phyloP scores from a whole-genome alignment of 2,113 vertebrate genomes.

The Rhinoderma darwinii region DNA sequence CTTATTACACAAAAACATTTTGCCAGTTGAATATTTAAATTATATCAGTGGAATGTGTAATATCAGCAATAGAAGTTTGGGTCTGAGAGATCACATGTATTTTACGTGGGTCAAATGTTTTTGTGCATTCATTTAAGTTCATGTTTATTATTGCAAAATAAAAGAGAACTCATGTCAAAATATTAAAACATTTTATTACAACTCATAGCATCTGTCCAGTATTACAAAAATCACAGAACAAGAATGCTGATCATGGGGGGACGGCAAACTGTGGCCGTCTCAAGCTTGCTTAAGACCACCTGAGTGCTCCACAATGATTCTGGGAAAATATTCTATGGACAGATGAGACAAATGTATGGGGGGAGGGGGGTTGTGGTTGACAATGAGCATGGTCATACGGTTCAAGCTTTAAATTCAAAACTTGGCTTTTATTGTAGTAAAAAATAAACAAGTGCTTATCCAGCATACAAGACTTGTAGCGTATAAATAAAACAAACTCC shows the following conservation, averaged over 20 bases:
- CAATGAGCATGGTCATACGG: background rate
- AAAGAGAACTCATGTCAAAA: background rate
- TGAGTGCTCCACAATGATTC: too few relatives aligned
- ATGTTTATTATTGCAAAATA: background rate
- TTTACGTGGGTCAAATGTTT: slow-evolving; percentile 35
- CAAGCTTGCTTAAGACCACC: too few relatives aligned
- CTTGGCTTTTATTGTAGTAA: too few relatives aligned
- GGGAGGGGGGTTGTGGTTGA: background rate
- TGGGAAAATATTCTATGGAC: slow-evolving; percentile 51
- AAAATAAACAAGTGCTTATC: too few relatives aligned
- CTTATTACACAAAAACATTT: slow-evolving; percentile 55
- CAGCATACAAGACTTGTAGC: too few relatives aligned
- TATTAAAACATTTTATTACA: slow-evolving; percentile 46
- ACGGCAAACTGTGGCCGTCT: too few relatives aligned
- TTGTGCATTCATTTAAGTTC: background rate
- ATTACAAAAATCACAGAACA: too few relatives aligned
- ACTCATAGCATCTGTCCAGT: slow-evolving; percentile 53
- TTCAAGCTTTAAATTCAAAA: too few relatives aligned
- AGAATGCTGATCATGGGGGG: too few relatives aligned
- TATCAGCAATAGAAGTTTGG: slow-evolving; percentile 12
- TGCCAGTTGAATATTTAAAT: slow-evolving; percentile 46
- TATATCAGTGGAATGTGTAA: slow-evolving; percentile 60
- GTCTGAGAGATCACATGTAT: slow-evolving; percentile 62
- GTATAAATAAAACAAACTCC: too few relatives aligned
- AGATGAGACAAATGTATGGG: background rate